Percentiles rank a stretch among this genome's conserved stretches.
phyloP scores from a whole-genome alignment of 2,888 invertebrate genomes.

The Eubasilissa splendida region DNA sequence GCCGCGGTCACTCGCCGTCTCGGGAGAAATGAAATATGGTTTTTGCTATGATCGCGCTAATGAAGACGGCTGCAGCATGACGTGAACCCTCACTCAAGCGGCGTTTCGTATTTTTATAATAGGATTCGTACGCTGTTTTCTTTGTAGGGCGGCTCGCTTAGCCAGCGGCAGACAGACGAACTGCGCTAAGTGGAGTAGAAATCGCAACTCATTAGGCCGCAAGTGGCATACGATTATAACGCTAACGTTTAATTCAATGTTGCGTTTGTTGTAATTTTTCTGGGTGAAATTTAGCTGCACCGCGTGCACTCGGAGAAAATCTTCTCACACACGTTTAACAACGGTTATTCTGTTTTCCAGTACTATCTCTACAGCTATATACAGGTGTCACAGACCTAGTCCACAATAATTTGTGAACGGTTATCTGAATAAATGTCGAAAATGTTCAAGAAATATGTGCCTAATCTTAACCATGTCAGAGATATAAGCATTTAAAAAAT shows the following conservation, averaged over 20 bases:
- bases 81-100: constrained; percentile 9
- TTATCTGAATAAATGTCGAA: too few species aligned
- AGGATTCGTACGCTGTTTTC: constrained; percentile 51
- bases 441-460: too few species aligned
- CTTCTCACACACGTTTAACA: too few species aligned
- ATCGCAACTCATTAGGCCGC: constrained; percentile 40
- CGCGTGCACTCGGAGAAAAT: too few species aligned
- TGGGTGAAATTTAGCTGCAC: background rate
- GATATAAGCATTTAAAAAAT: too few species aligned
- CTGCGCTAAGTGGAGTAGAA: constrained; percentile 53
- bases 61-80: constrained; percentile 32
- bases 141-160: constrained; percentile 53
- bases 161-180: constrained; percentile 13
- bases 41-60: constrained; percentile 22
- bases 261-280: constrained; percentile 13
- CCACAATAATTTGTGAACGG: too few species aligned
- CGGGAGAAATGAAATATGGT: constrained; percentile 33
- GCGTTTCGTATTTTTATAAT: constrained; percentile 21
- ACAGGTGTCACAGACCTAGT: too few species aligned
- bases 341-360: too few species aligned
- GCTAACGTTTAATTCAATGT: constrained; percentile 38
- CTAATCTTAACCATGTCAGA: too few species aligned
- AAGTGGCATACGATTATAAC: constrained; percentile 32
- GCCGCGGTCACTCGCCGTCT: background rate
- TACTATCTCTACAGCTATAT: too few species aligned